Conservation (phyloP, 2,888 invertebrate genomes). For the Oconnorella tubifera region DNA sequence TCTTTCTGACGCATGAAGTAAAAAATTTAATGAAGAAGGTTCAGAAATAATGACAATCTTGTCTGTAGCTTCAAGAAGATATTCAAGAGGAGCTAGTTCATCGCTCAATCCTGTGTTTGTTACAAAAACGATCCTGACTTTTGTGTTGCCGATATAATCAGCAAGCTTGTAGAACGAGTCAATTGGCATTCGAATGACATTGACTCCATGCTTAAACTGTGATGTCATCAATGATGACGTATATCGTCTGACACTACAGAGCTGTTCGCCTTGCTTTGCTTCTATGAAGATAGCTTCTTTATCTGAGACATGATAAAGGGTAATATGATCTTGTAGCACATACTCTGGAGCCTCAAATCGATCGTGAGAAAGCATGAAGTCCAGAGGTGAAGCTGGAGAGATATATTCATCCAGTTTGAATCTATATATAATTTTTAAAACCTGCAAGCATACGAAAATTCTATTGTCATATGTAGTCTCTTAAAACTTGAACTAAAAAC, state of each 20-base stretch:
- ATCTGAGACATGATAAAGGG: slow-evolving; percentile 21
- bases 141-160: too few species aligned
- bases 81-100: too few species aligned
- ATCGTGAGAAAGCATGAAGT: slow-evolving; percentile 24
- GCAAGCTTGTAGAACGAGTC: too few species aligned
- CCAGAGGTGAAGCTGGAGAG: slow-evolving; percentile 5
- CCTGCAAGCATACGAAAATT: too few species aligned
- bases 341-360: slow-evolving; percentile 21
- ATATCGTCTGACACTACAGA: slow-evolving; percentile 1
- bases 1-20: too few species aligned
- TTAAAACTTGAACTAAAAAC: too few species aligned
- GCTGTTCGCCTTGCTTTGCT: background rate
- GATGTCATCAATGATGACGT: slow-evolving; percentile 21
- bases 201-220: slow-evolving; percentile 19
- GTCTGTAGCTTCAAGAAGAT: too few species aligned
- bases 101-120: too few species aligned
- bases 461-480: too few species aligned
- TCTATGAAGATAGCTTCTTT: slow-evolving; percentile 9
- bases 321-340: slow-evolving; percentile 23
- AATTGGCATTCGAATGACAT: slow-evolving; percentile 24
- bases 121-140: too few species aligned
- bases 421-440: slow-evolving; percentile 11
- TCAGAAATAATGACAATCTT: too few species aligned
- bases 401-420: slow-evolving; percentile 24
- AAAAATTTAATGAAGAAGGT: too few species aligned